Base-by-base conservation (phyloP, 2,888 invertebrate species). In the Euphydryas editha region DNA sequence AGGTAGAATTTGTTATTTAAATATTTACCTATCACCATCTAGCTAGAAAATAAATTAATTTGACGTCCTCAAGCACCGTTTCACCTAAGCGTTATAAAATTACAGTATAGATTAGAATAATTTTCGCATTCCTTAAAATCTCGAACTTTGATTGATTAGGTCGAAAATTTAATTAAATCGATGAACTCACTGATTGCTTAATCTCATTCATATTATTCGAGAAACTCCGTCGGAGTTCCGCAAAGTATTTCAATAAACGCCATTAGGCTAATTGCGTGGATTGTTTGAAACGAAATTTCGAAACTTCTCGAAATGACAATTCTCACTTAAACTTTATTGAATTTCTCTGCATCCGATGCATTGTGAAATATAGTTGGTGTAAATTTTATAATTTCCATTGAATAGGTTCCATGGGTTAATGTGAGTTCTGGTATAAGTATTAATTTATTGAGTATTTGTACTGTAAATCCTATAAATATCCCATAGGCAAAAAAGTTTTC, bases 221-320 rank as follows among this genome's bases (percentile, higher is more conserved):
- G 67, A 60, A 69, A 64, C 58, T 64, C 65, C 65, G 62, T 20
- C 15, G 58, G 42, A 59, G 73, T 55, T 72, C 71, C 76, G 72
- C 72, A 72, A 84, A 84, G 83, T 80, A 83, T 86, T 86, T 82
- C 82, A 85, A 85, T 85, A 83, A 85, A 83, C 78, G 83, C 80
- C 82, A 81, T 82, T 76, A 75, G 69, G 73, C 74, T 82, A 83
- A 85, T 85, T 81, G 80, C 76, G 66, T 75, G 76, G 77, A 78
- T 66, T 68, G 63, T 64, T 62, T 24, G 64, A 47, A 59, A 51
- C 30, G 62, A 47, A 56, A 39, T 49, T 49, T 63, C 60, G 37
- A 24, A 49, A 68, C 62, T 62, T 58, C 17, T 55, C 44, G 30
- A 56, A 62, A 65, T 63, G 67, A 62, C 61, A 67, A 70, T 59